Percentiles rank a stretch among this genome's conserved stretches.
These are phyloP conservation scores for Lordiphosa collinella DNA, from an alignment of 1,140 invertebrate genomes.

Conservation along the genomic window DNA sequence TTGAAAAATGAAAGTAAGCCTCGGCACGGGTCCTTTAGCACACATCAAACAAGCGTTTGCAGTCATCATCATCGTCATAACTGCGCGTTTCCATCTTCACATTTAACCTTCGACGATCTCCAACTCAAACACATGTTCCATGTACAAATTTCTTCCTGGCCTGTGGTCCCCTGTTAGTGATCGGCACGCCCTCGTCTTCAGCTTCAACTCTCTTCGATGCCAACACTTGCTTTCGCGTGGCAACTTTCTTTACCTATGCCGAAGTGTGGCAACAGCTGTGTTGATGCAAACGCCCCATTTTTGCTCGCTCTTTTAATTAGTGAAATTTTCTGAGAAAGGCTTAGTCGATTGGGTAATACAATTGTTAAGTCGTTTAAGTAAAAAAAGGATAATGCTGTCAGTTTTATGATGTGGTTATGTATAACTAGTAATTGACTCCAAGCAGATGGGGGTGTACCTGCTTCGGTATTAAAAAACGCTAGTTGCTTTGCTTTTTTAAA, in stretches of 20 bases:
- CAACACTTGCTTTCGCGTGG: constrained; percentile 22
- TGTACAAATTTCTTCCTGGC: constrained; percentile 20
- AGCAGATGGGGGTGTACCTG: too few species aligned
- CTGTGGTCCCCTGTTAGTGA: constrained; percentile 55
- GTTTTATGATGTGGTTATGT: too few species aligned
- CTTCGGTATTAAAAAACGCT: too few species aligned
- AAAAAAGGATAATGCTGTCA: too few species aligned
- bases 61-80: constrained; percentile 22
- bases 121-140: constrained; percentile 58
- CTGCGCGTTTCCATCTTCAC: constrained; percentile 17
- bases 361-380: too few species aligned
- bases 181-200: constrained; percentile 23
- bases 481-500: too few species aligned
- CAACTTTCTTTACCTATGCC: constrained; percentile 32
- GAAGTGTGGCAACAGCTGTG: constrained; percentile 42
- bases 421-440: too few species aligned
- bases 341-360: background rate
- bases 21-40: constrained; percentile 17
- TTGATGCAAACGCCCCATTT: constrained; percentile 19
- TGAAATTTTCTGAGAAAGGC: constrained; percentile 31
- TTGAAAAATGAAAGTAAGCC: constrained; percentile 64
- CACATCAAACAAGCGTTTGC: background rate
- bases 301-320: constrained; percentile 43
- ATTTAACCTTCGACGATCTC: constrained; percentile 22
- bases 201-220: constrained; percentile 26